Percentiles rank a stretch among this genome's conserved stretches.
Evolutionary conservation across 1,140 invertebrate genomes (phyloP).

Genomic region (Leucophenga varia): DNA sequence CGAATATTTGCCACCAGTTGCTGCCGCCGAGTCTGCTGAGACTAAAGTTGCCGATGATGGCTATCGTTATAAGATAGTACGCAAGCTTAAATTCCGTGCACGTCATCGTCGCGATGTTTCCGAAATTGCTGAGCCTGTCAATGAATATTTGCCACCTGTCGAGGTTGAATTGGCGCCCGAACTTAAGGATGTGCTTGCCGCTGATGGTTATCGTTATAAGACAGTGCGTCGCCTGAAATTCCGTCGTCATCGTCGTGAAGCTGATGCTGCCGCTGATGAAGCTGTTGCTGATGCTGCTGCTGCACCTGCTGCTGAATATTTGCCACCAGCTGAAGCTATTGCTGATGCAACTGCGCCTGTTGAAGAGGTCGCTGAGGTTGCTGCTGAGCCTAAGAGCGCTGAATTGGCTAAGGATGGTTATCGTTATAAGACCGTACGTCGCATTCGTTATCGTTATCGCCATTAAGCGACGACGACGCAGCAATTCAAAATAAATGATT

Average conservation of each 20-base stretch:
- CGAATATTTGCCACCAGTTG: constrained; percentile 38
- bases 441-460: constrained; percentile 44
- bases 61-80: constrained; percentile 39
- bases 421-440: constrained; percentile 48
- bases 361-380: constrained; percentile 16
- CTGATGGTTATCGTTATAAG: constrained; percentile 48
- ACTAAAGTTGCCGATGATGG: constrained; percentile 40
- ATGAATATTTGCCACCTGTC: constrained; percentile 44
- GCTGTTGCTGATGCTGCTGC: constrained; percentile 12
- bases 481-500: constrained; percentile 9
- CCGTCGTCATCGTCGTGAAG: constrained; percentile 45
- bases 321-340: constrained; percentile 35
- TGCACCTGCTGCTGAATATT: constrained; percentile 23
- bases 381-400: constrained; percentile 34
- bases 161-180: constrained; percentile 43
- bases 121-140: constrained; percentile 35
- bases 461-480: constrained; percentile 25
- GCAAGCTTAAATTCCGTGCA: constrained; percentile 33
- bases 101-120: constrained; percentile 46
- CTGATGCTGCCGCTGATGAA: constrained; percentile 9
- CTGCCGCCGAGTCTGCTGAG: constrained; percentile 24
- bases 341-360: neutral
- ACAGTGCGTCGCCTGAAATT: constrained; percentile 44
- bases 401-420: constrained; percentile 47
- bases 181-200: constrained; percentile 36